Evolutionary conservation across 2,888 invertebrate genomes (phyloP), one percentile per base, ranked within the genome.

Genomic region (Drosophila meridionalis): DNA sequence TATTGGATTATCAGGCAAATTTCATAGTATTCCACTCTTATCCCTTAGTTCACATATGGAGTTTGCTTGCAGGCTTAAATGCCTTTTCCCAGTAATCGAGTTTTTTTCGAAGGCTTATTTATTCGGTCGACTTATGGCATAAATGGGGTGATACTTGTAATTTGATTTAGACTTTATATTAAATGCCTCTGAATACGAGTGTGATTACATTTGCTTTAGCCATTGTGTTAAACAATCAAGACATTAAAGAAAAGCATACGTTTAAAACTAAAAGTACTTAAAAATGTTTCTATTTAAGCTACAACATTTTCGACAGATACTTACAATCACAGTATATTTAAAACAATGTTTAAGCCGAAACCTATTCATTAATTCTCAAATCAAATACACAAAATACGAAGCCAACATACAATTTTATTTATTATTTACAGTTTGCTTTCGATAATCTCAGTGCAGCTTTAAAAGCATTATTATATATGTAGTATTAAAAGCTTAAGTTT

Each of bases 1-100:
- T 90, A 86, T 89, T 90, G 81, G 90, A 89, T 90, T 90, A 86
- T 81, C 87, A 89, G 73, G 87, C 73, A 85, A 86, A 85, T 85
- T 89, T 87, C 71, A 80, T 89, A 83, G 73, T 69, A 78, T 73
- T 82, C 80, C 73, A 69, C 11, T 55, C 56, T 81, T 68, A 64
- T 57, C 55, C 36, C 48, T 55, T 47, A 38, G 55, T 52, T 53
- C 61, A 64, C 76, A 87, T 76, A 77, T 87, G 81, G 70, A 71
- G 69, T 80, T 71, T 62, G 68, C 61, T 45, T 70, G 56, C 59
- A 56, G 73, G 73, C 70, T 66, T 60, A 70, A 81, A 84, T 75
- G 66, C 56, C 47, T 72, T 70, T 80, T 71, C 42, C 57, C 67
- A 61, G 28, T 60, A 78, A 69, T 64, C 78, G 64, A 61, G 14